Percentiles rank a stretch among this genome's conserved stretches.
phyloP scores from a whole-genome alignment of 2,797 vertebrate genomes.

The Eulemur coronatus region DNA sequence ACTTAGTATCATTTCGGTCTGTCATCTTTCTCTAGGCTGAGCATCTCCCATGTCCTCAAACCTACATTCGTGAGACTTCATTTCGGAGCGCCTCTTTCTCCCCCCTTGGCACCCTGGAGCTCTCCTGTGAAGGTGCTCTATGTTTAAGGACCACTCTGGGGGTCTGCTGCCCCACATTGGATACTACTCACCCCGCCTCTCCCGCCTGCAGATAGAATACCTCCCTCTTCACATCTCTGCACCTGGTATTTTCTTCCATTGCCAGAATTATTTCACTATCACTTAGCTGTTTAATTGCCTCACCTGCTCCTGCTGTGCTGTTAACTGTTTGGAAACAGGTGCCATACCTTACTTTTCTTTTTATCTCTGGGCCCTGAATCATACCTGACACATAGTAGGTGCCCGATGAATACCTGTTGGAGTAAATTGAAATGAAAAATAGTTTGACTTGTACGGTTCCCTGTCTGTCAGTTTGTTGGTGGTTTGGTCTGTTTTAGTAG shows the following conservation, averaged over 20 bases:
- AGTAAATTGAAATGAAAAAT: neutral
- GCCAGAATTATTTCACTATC: neutral
- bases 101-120: neutral
- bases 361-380: neutral
- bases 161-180: accelerated
- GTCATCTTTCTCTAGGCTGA: neutral
- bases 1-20: neutral
- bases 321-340: neutral
- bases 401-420: neutral
- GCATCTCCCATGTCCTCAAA: neutral
- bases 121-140: neutral
- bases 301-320: neutral
- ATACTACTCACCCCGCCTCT: neutral
- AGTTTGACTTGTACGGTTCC: neutral
- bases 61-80: neutral
- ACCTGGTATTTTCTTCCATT: neutral
- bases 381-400: neutral
- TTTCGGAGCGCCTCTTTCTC: neutral
- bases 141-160: neutral
- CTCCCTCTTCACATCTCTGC: neutral
- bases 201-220: accelerated
- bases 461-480: neutral
- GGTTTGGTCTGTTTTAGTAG: neutral
- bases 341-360: neutral
- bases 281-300: neutral